Conservation (phyloP, 92 coral and sea anemone species). For the Zoanthus gigantus region DNA sequence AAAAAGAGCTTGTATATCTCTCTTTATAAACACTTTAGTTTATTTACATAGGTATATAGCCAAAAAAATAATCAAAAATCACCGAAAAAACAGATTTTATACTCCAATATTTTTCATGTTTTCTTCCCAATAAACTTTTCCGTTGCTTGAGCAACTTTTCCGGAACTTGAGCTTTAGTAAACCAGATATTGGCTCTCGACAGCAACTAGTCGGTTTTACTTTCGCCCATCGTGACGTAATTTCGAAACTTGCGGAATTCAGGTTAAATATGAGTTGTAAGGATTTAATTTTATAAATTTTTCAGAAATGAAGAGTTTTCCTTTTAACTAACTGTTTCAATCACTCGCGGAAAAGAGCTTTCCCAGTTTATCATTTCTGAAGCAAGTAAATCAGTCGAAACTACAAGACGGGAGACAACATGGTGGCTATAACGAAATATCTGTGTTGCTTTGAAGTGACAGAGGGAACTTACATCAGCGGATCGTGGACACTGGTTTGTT, state of each 20-base stretch:
- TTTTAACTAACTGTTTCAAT: neutral
- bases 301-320: neutral
- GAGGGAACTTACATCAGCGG: constrained; percentile 47
- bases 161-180: neutral
- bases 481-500: constrained; percentile 45
- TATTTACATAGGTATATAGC: no score
- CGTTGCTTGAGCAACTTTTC: neutral
- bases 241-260: constrained; percentile 17
- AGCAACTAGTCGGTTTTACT: neutral
- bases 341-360: neutral
- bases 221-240: neutral
- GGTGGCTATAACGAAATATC: constrained; percentile 22
- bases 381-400: neutral
- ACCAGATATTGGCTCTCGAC: neutral
- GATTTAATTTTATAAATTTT: neutral
- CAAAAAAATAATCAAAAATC: no score
- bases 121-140: no score
- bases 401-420: neutral
- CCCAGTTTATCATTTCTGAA: no score
- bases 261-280: neutral
- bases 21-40: no score
- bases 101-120: no score
- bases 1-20: no score
- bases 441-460: constrained; percentile 35
- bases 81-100: no score